Base-by-base conservation (phyloP, 2,113 vertebrate genomes). In the Euleptes europaea region DNA sequence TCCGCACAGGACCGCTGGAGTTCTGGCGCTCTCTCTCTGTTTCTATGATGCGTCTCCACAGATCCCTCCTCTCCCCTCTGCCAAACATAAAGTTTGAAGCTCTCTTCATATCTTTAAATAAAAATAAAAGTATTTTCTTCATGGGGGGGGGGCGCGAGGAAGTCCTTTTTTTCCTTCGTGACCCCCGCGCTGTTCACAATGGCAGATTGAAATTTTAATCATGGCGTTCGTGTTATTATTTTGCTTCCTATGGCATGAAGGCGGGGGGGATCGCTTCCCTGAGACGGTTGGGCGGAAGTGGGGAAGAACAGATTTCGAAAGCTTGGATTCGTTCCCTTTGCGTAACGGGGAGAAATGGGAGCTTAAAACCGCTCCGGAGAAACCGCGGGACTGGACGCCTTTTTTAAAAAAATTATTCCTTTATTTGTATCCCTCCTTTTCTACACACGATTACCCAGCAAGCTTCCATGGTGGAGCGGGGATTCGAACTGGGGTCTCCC, bases 1-100 rank as follows among this genome's bases (percentile, higher is more conserved):
- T 38, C n/a, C n/a, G n/a, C n/a, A n/a, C n/a, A 35, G 42, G 42
- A n/a, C 28, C 31, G 82, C 60, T 88, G 90, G 88, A 88, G 86
- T 83, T 82, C 84, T 35, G 67, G 26, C 83, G 78, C 35, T 40
- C 87, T 86, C 75, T 86, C 72, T 87, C 4, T 51, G 84, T 57
- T 86, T 87, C 72, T 78, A 40, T 84, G 80, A 88, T 87, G 80
- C 70, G 76, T 14, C 2, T 33, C 40, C 47, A n/a, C 42, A 73
- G 49, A 81, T 23, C 60, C 60, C 21, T 28, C 60, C 26, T 8
- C 84, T 0, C 47, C 23, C 26, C 60, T 28, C 26, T 51, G 49
- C 2, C 5, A 17, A 17, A 19, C 14, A 54, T 23, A 63, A 63
- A 63, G 26, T 63, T 28, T 26, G 60, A 63, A 63, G 33, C n/a